Evolutionary conservation across 2,888 invertebrate genomes (phyloP), one percentile per base, ranked within the genome.

Genomic region (Apamea monoglypha): DNA sequence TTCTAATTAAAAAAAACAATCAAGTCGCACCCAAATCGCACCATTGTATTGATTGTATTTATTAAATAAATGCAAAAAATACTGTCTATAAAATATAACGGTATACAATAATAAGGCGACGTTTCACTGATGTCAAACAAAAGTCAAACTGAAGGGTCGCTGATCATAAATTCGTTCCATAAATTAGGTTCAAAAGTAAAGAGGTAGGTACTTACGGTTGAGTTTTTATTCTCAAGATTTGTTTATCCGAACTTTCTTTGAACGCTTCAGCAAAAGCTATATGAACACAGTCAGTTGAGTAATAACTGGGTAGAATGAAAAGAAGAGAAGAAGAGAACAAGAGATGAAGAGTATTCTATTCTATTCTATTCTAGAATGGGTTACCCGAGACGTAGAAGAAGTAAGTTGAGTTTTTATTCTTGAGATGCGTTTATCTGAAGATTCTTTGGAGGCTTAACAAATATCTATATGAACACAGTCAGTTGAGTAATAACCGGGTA

Each of bases 11-110:
- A 83, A 73, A 74, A 81, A 68, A 82, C 77, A 81, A 88, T 83
- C 64, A 82, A 68, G 67, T 21, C 74, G 76, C 73, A 87, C 86
- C 86, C 87, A 81, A 86, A 88, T 82, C 82, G 85, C 66, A 81
- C 76, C 87, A 89, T 89, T 82, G 69, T 78, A 74, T 59, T 67
- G 75, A 70, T 68, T 61, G 56, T 82, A 83, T 83, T 84, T 85
- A 79, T 76, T 80, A 74, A 87, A 84, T 70, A 76, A 83, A 84
- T 78, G 76, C 67, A 83, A 81, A 81, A 81, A 86, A 87, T 72
- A 83, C 80, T 82, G 81, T 69, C 68, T 80, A 74, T 83, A 87
- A 86, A 86, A 56, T 68, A 50, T 29, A 64, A 63, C 16, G 32
- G 16, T 29, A 32, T 40, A 74, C 66, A 68, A 78, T 79, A 85